phyloP scores from a whole-genome alignment of 2,113 vertebrate genomes.

The Bos javanicus region DNA sequence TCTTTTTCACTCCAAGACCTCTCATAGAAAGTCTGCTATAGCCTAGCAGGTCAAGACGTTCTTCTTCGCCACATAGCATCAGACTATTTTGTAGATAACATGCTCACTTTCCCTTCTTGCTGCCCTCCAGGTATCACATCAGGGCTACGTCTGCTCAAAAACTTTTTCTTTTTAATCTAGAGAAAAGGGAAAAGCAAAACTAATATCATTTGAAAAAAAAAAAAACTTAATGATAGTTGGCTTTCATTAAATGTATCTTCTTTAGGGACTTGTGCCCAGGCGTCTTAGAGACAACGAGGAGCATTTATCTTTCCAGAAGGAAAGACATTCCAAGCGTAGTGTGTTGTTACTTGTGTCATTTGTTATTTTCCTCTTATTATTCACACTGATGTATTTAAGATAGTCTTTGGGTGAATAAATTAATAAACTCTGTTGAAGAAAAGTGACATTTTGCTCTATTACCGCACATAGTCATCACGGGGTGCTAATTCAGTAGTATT shows the following conservation, averaged over 20 bases:
- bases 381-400: conserved; percentile 30
- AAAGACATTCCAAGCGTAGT: neutral
- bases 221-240: neutral
- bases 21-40: neutral
- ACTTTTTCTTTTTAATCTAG: neutral
- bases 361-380: conserved; percentile 33
- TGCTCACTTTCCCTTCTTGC: neutral
- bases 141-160: neutral
- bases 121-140: neutral
- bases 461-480: neutral
- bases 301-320: conserved; percentile 42
- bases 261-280: conserved; percentile 7
- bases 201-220: neutral
- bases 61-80: neutral
- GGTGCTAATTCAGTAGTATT: neutral
- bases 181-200: neutral
- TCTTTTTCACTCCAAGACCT: neutral
- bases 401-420: conserved; percentile 16
- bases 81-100: neutral
- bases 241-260: conserved; percentile 30
- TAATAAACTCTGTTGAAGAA: conserved; percentile 25
- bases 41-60: neutral
- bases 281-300: neutral
- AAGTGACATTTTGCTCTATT: neutral
- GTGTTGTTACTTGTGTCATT: neutral